These are phyloP conservation scores for Halyomorpha halys DNA, from an alignment of 1,140 invertebrate species.

Conservation along the genomic window DNA sequence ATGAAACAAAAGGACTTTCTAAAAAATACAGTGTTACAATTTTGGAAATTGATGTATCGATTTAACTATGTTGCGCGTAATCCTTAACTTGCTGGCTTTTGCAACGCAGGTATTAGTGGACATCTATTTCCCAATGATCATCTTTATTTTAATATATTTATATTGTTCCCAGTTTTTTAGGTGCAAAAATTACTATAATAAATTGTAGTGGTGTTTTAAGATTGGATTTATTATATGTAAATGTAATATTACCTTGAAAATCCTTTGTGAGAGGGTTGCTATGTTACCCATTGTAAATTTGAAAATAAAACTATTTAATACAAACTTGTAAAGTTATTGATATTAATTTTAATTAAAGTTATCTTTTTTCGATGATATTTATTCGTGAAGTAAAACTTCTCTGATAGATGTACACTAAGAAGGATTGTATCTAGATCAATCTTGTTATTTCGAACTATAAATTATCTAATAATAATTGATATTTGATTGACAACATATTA, in stretches of 20 bases:
- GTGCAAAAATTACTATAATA: conserved; percentile 10
- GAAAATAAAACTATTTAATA: conserved; percentile 13
- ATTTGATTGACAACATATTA: no score
- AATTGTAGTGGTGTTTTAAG: not conserved
- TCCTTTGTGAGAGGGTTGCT: conserved; percentile 18
- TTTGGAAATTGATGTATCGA: no score
- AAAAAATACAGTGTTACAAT: no score
- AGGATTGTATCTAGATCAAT: conserved; percentile 17
- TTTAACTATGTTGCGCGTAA: not conserved
- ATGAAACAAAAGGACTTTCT: no score
- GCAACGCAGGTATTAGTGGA: conserved; percentile 15
- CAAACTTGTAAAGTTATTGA: conserved; percentile 15
- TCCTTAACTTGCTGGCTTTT: conserved; percentile 10
- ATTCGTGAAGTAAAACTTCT: conserved; percentile 15
- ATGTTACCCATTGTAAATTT: conserved; percentile 17
- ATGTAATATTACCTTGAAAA: not conserved
- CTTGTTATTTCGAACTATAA: conserved; percentile 1
- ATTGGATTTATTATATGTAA: conserved; percentile 2
- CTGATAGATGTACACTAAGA: conserved; percentile 17
- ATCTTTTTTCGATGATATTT: conserved; percentile 15
- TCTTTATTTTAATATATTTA: conserved; percentile 9
- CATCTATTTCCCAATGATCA: conserved; percentile 11
- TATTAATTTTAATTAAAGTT: conserved; percentile 14
- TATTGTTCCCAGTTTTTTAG: not conserved
- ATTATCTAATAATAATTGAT: no score